Evolutionary conservation across 1,140 invertebrate species (phyloP).

Genomic region (Platyura marginata): DNA sequence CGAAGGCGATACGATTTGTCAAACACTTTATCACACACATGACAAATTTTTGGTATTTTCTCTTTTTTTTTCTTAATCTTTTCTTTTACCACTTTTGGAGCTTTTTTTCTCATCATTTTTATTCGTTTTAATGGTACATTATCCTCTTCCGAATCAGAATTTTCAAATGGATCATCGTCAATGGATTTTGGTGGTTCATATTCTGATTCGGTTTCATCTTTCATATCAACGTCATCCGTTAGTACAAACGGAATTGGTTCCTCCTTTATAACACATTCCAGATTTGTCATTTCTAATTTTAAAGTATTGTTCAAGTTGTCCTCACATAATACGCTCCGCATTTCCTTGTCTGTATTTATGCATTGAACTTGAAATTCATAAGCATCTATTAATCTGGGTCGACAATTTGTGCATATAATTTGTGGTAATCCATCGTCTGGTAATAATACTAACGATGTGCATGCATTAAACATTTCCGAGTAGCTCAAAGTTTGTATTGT

Average conservation of each 20-base stretch:
- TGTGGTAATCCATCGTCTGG: not conserved
- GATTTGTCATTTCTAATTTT: not conserved
- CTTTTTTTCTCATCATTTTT: not conserved
- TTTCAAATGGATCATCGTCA: not conserved
- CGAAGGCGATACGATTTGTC: not conserved
- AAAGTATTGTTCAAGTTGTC: no score
- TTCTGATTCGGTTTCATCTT: not conserved
- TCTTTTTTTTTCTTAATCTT: not conserved
- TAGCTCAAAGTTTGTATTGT: not conserved
- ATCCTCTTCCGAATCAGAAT: not conserved
- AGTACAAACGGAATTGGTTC: no score
- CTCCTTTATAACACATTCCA: no score
- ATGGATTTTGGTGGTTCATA: not conserved
- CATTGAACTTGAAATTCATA: not conserved
- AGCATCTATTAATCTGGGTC: not conserved
- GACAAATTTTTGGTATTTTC: not conserved
- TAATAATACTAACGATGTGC: not conserved
- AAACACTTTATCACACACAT: not conserved
- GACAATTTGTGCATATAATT: not conserved
- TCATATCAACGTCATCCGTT: not conserved
- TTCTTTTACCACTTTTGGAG: not conserved
- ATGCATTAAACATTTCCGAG: not conserved
- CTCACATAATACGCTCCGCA: no score
- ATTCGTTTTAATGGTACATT: not conserved
- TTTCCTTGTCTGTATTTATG: not conserved